Evolutionary conservation across 2,888 invertebrate genomes (phyloP), one percentile per base, ranked within the genome.

Genomic region (Octonoba sinensis): DNA sequence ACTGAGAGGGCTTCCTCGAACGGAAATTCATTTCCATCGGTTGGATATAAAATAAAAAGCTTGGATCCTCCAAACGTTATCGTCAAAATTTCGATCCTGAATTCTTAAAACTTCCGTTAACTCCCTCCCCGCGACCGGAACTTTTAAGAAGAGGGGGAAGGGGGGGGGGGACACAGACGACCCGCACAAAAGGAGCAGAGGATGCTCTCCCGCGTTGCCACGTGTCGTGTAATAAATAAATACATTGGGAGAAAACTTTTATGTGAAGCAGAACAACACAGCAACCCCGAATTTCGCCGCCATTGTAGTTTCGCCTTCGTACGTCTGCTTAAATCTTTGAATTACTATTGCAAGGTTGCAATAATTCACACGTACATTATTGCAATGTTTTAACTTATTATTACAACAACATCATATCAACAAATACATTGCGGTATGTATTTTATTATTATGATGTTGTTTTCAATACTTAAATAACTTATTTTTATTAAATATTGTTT

Each of bases 191-290:
- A 36, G 72, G 8, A 54, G 47, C 69, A 73, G 54, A 67, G 51
- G 66, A 72, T 66, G 49, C 49, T 36, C 36, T 60, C 46, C 27
- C 27, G 20, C 60, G 60, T 69, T 69, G 73, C 73, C 79, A 81
- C 79, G 79, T 73, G 79, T 73, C 79, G 24, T 24, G 62, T 69
- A 73, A 81, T 81, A 81, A 81, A 81, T 81, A 81, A 81, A 81
- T 69, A 81, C 78, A 72, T 79, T 51, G 78, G 51, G 22, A 67
- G 57, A 66, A 72, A 72, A 49, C 60, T 70, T 67, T 71, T 49
- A 67, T 72, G 64, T 54, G 60, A 65, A 79, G 72, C 72, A 72
- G 72, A n/a, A n/a, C n/a, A n/a, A n/a, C n/a, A n/a, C n/a, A n/a
- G n/a, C n/a, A n/a, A n/a, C n/a, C 79, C 79, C 73, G 72, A 79